Base-by-base conservation (phyloP, 2,113 vertebrate species). In the Elachura formosa region DNA sequence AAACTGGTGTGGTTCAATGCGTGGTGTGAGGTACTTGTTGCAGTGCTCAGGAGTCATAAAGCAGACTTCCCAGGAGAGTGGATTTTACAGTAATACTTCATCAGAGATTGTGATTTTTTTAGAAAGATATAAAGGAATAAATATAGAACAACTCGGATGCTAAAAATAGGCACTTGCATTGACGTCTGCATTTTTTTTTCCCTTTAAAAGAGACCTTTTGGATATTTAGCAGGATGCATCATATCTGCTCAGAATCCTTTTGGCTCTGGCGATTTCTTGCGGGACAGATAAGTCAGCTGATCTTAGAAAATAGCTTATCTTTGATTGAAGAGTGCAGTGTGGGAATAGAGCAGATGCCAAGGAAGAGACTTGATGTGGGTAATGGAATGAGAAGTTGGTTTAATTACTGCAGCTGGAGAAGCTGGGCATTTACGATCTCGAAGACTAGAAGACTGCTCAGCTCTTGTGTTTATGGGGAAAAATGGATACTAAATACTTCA, bases 361-460 rank as follows among this genome's bases (percentile, higher is more conserved):
- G 71, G 77, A 93, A 94, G 78, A 83, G 73, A 40, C 87, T 89
- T 79, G 46, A 82, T 84, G 74, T 84, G 66, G 66, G 54, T 95
- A 92, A 87, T 76, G 81, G 91, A 76, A 82, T 69, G 22, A 87
- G 84, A 87, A 82, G 66, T 38, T 92, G 34, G 61, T 89, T 95
- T 95, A 94, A 94, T 95, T 94, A 89, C 84, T 93, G 84, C 89
- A 95, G 93, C 77, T 94, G 95, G 58, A 69, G 74, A 54, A 89
- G 58, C 41, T 81, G 80, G 77, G 61, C 62, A 66, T 89, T 95
- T 78, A 64, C 36, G 43, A 9, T 79, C 26, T 76, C 1, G 0
- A 77, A 64, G 54, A 85, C 89, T 18, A 84, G 56, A 75, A 87
- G 36, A 40, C 49, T 92, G 80, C 77, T 84, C 64, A 75, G 64